Conservation (phyloP, 1,140 invertebrate species). For the Episyrphus balteatus region DNA sequence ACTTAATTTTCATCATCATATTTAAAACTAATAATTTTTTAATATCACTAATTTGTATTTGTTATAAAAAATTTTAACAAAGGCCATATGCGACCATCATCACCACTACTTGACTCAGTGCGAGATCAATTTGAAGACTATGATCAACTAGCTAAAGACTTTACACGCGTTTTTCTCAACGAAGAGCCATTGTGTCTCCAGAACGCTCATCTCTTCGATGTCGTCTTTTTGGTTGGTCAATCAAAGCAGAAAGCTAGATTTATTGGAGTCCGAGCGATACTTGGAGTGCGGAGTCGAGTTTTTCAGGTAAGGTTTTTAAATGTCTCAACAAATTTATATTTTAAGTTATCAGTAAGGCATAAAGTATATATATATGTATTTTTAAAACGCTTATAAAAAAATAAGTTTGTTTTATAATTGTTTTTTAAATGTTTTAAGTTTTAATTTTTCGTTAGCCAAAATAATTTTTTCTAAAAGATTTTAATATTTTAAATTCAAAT, state of each 20-base stretch:
- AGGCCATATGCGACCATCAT: conserved; percentile 84
- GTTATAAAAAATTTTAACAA: not conserved
- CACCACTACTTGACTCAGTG: conserved; percentile 82
- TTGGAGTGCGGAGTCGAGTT: conserved; percentile 60
- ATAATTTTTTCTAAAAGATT: too few species aligned
- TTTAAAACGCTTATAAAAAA: too few species aligned
- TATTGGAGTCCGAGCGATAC: conserved; percentile 80
- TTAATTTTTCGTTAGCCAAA: too few species aligned
- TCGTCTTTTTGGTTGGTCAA: conserved; percentile 81
- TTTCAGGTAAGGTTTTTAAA: conserved; percentile 24
- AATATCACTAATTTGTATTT: not conserved
- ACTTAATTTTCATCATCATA: too few species aligned
- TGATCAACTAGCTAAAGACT: conserved; percentile 86
- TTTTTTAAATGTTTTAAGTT: too few species aligned
- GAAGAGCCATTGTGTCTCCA: conserved; percentile 54
- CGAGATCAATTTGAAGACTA: conserved; percentile 88
- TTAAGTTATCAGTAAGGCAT: too few species aligned
- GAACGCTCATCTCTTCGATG: conserved; percentile 77
- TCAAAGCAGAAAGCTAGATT: conserved; percentile 77
- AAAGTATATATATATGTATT: too few species aligned
- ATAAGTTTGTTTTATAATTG: too few species aligned
- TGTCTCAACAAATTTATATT: not conserved
- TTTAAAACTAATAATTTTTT: not conserved
- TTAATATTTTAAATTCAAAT: too few species aligned
- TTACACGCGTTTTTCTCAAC: conserved; percentile 79